These are phyloP conservation scores for Dascyllus trimaculatus DNA, from an alignment of 2,113 vertebrate species.

Conservation along the genomic window DNA sequence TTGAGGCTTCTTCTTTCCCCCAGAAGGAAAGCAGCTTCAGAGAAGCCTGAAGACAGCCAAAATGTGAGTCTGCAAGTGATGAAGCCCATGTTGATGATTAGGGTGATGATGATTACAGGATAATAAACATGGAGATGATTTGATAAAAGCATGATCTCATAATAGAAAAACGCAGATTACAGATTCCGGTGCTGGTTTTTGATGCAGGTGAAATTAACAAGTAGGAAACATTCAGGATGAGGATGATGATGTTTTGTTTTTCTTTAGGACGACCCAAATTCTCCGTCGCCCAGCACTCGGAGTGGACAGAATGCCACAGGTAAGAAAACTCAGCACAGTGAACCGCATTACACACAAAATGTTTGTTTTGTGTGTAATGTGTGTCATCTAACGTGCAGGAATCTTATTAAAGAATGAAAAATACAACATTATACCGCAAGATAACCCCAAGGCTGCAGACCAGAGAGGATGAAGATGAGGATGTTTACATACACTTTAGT, in stretches of 20 bases:
- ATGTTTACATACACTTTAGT: too few relatives aligned
- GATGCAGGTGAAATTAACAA: neutral
- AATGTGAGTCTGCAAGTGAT: conserved; percentile 86
- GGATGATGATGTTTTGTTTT: conserved; percentile 19
- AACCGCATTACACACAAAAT: neutral
- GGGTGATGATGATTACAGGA: neutral
- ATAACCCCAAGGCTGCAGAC: too few relatives aligned
- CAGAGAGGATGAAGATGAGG: too few relatives aligned
- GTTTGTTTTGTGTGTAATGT: too few relatives aligned
- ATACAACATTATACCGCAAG: too few relatives aligned
- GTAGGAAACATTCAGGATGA: neutral
- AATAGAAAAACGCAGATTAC: neutral
- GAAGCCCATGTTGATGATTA: neutral
- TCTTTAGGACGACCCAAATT: conserved; percentile 92
- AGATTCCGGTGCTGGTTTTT: neutral
- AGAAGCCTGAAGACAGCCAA: conserved; percentile 95
- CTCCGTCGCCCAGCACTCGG: conserved; percentile 88
- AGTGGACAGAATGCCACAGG: conserved; percentile 92
- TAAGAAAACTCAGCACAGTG: conserved; percentile 46
- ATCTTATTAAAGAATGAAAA: too few relatives aligned
- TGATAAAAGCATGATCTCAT: neutral
- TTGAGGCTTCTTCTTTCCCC: conserved; percentile 60
- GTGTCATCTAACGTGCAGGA: too few relatives aligned
- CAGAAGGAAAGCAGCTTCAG: conserved; percentile 97
- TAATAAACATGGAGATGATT: neutral